These are phyloP conservation scores for Tricholaema leucomelas DNA, from an alignment of 2,113 vertebrate species.

Conservation along the genomic window DNA sequence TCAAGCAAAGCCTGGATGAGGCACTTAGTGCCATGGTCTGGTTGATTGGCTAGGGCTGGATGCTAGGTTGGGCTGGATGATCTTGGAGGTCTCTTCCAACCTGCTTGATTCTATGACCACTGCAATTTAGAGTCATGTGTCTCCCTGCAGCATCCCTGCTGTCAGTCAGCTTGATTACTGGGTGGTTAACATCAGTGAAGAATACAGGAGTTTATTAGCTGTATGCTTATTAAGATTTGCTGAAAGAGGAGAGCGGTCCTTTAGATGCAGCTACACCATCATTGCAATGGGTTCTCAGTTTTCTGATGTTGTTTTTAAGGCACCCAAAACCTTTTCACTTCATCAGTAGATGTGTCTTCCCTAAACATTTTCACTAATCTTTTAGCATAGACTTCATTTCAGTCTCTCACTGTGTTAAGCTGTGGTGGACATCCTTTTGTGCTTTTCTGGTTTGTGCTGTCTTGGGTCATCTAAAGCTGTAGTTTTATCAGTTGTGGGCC, in stretches of 20 bases:
- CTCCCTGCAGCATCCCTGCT: neutral
- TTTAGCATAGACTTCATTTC: neutral
- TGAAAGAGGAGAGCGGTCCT: neutral
- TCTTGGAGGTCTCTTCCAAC: no score
- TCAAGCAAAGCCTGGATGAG: no score
- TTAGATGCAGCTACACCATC: neutral
- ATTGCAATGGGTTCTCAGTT: neutral
- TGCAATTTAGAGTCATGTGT: neutral
- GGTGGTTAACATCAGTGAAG: neutral
- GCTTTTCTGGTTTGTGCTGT: neutral
- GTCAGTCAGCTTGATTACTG: neutral
- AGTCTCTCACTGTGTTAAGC: neutral
- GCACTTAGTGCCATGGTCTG: no score
- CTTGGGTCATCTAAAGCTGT: neutral
- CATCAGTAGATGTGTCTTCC: neutral
- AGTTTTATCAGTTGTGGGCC: neutral
- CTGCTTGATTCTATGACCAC: no score
- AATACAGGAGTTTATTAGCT: neutral
- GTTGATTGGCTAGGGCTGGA: no score
- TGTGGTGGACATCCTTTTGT: neutral
- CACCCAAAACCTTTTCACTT: neutral
- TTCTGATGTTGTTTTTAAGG: slow-evolving; percentile 20
- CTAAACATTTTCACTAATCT: neutral
- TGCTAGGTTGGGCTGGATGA: no score
- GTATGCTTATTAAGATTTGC: neutral